Evolutionary conservation across 2,113 vertebrate genomes (phyloP).

Genomic region (Myiozetetes cayanensis): DNA sequence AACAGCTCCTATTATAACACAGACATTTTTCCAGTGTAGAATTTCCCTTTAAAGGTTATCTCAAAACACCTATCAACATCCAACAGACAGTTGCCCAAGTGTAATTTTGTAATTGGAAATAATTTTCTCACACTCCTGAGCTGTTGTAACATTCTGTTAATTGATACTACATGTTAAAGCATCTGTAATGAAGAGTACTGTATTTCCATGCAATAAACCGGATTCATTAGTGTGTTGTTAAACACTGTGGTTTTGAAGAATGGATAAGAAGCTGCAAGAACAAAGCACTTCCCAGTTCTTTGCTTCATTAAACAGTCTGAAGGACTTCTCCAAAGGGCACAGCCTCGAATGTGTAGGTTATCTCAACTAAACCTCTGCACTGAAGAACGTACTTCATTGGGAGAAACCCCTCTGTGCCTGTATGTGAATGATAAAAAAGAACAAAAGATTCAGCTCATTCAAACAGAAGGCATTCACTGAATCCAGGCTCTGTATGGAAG

Average conservation of each 20-base stretch:
- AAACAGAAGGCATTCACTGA: conserved; percentile 14
- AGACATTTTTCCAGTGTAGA: not conserved
- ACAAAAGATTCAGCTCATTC: conserved; percentile 65
- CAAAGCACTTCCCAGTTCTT: conserved; percentile 65
- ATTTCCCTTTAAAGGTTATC: conserved; percentile 29
- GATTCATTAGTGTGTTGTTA: conserved; percentile 36
- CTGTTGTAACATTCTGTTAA: not conserved
- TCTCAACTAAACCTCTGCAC: conserved; percentile 59
- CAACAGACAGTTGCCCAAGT: not conserved
- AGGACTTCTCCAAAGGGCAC: conserved; percentile 64
- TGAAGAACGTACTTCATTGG: conserved; percentile 36
- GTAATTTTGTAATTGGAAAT: conserved; percentile 14
- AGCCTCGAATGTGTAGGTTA: conserved; percentile 61
- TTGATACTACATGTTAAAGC: conserved; percentile 25
- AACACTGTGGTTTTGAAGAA: conserved; percentile 45
- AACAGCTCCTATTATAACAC: not conserved
- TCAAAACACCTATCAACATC: not conserved
- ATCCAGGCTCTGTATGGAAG: not conserved
- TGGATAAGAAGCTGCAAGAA: conserved; percentile 40
- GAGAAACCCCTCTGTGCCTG: conserved; percentile 41
- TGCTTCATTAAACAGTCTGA: conserved; percentile 72
- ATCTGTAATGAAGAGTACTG: conserved; percentile 28
- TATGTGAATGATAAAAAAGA: conserved; percentile 55
- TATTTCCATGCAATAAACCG: not conserved
- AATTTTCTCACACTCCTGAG: not conserved